Conservation (phyloP, 2,888 invertebrate species). For the Mystacides longicornis region DNA sequence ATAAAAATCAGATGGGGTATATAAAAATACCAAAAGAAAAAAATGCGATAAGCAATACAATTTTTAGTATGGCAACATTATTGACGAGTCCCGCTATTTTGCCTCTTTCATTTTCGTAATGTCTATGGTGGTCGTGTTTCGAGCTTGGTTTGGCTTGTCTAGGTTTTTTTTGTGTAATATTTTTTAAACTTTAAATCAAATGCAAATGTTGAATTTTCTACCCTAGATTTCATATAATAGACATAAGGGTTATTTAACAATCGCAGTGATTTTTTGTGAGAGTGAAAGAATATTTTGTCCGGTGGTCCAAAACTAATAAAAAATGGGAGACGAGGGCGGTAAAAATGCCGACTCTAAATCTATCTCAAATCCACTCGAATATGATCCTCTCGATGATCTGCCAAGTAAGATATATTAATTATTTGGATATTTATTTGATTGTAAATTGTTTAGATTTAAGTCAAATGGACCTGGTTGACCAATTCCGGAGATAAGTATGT, state of each 20-base stretch:
- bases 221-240: background rate
- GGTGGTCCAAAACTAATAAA: too few species aligned
- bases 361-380: slow-evolving; percentile 8
- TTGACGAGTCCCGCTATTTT: background rate
- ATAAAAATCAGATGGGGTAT: too few species aligned
- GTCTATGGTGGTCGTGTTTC: background rate
- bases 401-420: slow-evolving; percentile 7
- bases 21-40: too few species aligned
- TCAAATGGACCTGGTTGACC: too few species aligned
- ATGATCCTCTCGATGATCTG: slow-evolving; percentile 13
- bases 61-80: background rate
- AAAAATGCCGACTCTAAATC: slow-evolving; percentile 21
- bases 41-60: too few species aligned
- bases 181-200: background rate
- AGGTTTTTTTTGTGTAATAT: background rate
- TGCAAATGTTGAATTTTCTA: background rate
- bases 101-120: background rate
- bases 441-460: background rate
- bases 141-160: background rate
- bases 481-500: too few species aligned
- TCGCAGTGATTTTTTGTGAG: background rate
- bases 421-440: background rate
- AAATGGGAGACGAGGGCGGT: slow-evolving; percentile 22
- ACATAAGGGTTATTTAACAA: background rate
- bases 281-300: background rate